Percentiles rank a stretch among this genome's conserved stretches.
phyloP scores from a whole-genome alignment of 2,113 vertebrate genomes.

The Bagarius yarrelli region DNA sequence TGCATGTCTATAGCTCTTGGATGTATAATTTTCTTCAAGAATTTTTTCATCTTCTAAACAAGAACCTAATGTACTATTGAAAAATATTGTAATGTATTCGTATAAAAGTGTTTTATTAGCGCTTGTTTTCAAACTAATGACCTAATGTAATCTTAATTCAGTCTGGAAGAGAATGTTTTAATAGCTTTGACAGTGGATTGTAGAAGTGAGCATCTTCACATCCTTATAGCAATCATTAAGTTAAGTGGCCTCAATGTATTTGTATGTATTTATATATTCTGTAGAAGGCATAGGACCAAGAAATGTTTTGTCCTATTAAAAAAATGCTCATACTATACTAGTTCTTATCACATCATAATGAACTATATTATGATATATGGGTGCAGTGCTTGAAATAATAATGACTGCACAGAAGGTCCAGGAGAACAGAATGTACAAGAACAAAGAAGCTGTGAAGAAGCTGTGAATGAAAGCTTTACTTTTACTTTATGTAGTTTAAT shows the following conservation, averaged over 20 bases:
- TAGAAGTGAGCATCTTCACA: background rate
- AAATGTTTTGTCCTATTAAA: too few relatives aligned
- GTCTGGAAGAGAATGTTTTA: background rate
- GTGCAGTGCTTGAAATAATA: too few relatives aligned
- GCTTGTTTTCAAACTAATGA: background rate
- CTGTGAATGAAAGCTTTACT: constrained; percentile 19
- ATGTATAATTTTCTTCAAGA: background rate
- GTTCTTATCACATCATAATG: background rate
- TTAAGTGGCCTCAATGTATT: too few relatives aligned
- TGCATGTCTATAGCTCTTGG: background rate
- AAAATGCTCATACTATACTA: too few relatives aligned
- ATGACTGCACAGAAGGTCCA: constrained; percentile 25
- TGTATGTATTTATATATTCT: too few relatives aligned
- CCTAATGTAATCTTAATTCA: background rate
- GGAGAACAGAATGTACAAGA: constrained; percentile 20
- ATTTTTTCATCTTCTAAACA: background rate
- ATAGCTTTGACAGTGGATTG: background rate
- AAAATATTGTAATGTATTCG: background rate
- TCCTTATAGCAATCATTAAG: background rate
- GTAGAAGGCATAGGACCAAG: too few relatives aligned
- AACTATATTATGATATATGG: too few relatives aligned
- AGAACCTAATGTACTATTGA: background rate
- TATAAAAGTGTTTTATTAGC: background rate
- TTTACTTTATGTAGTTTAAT: background rate
- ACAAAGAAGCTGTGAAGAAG: constrained; percentile 35